Conservation (phyloP, 2,113 vertebrate species). For the Actenoides hombroni region DNA sequence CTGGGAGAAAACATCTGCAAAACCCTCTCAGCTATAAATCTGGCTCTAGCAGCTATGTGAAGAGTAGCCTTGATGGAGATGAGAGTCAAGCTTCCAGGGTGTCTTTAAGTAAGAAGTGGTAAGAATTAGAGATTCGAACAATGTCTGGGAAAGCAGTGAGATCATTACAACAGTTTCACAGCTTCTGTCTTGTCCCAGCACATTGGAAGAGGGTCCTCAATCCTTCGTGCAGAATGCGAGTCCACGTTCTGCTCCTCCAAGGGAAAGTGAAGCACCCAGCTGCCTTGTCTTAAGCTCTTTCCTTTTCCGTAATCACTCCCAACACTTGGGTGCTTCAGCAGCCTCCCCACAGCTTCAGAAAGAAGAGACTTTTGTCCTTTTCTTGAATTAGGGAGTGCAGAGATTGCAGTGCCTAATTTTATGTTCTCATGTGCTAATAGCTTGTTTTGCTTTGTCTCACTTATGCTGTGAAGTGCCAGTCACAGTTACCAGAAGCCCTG, state of each 20-base stretch:
- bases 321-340: neutral
- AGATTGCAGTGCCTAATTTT: neutral
- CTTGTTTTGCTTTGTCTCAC: constrained; percentile 3
- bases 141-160: neutral
- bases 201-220: neutral
- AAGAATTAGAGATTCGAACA: neutral
- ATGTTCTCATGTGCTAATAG: neutral
- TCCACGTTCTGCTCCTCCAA: neutral
- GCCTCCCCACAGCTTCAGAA: neutral
- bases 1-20: neutral
- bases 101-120: neutral
- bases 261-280: neutral
- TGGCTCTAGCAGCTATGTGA: neutral
- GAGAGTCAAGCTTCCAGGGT: neutral
- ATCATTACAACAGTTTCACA: neutral
- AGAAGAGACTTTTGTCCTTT: neutral
- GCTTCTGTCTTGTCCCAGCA: neutral
- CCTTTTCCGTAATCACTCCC: neutral
- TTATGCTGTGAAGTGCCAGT: constrained; percentile 7
- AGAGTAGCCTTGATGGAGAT: neutral
- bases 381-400: neutral
- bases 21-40: neutral
- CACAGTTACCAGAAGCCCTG: neutral
- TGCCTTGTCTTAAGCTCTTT: neutral
- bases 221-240: neutral